phyloP scores from a whole-genome alignment of 2,888 invertebrate species.

The Choristoneura rosaceana region DNA sequence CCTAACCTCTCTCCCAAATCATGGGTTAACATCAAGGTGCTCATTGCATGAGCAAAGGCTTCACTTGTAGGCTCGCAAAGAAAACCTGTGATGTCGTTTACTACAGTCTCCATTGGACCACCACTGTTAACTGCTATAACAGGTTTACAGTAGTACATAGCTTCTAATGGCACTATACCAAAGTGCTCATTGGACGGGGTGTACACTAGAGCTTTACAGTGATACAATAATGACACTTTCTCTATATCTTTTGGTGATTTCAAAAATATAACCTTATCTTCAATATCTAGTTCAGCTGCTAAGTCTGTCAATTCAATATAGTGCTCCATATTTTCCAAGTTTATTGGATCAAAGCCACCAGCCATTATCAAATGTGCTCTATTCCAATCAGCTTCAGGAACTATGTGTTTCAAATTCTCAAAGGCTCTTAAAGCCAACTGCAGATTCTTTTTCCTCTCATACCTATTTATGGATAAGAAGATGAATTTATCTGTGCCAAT shows the following conservation, averaged over 20 bases:
- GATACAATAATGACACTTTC: constrained; percentile 92
- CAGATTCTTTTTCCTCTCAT: constrained; percentile 98
- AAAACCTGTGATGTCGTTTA: constrained; percentile 92
- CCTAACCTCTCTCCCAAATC: constrained; percentile 89
- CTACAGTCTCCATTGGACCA: constrained; percentile 97
- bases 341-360: constrained; percentile 97
- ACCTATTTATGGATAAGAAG: constrained; percentile 98
- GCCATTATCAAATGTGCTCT: constrained; percentile 95
- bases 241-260: constrained; percentile 94
- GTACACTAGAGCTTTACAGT: constrained; percentile 93
- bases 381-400: constrained; percentile 86
- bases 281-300: constrained; percentile 87
- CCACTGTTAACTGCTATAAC: constrained; percentile 98
- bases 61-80: constrained; percentile 89
- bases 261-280: constrained; percentile 92
- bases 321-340: constrained; percentile 94
- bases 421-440: constrained; percentile 93
- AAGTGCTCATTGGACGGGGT: constrained; percentile 99
- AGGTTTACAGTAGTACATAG: constrained; percentile 97
- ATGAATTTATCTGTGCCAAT: constrained; percentile 86
- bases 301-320: constrained; percentile 90
- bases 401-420: constrained; percentile 85
- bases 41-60: constrained; percentile 92
- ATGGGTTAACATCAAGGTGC: constrained; percentile 87
- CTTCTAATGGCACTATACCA: constrained; percentile 99